A percentile compares a stretch with the other conserved stretches of the same genome.
Evolutionary conservation across 2,888 invertebrate species (phyloP).

Genomic region (Hypsopygia costalis): DNA sequence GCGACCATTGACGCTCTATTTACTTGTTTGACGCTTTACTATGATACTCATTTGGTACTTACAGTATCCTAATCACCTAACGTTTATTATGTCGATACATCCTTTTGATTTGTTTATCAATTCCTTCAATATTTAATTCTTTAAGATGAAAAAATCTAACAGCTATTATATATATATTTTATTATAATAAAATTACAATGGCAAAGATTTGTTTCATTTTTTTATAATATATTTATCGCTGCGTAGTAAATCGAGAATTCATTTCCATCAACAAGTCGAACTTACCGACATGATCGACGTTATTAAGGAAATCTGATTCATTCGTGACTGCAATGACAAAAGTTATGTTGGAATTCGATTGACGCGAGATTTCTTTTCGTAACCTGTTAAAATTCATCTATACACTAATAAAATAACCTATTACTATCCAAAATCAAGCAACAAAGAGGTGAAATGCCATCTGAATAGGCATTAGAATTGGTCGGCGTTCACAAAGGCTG

Average conservation of each 20-base stretch:
- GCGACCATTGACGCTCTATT: no score
- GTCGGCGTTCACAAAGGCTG: slow-evolving; percentile 77
- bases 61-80: no score
- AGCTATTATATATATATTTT: no score
- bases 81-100: no score
- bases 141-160: no score
- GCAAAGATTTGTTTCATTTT: no score
- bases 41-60: no score
- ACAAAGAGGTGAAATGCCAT: slow-evolving; percentile 79
- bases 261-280: slow-evolving; percentile 38
- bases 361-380: slow-evolving; percentile 54
- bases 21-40: no score
- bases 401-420: slow-evolving; percentile 76
- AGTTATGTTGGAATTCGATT: slow-evolving; percentile 42
- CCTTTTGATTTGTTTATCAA: no score
- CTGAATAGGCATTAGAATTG: slow-evolving; percentile 80
- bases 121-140: no score
- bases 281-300: slow-evolving; percentile 31
- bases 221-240: slow-evolving; percentile 24
- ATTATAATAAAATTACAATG: no score
- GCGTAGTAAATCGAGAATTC: slow-evolving; percentile 29
- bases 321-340: slow-evolving; percentile 35
- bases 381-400: slow-evolving; percentile 63
- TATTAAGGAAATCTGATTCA: slow-evolving; percentile 26
- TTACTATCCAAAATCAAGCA: slow-evolving; percentile 78